Conservation (phyloP, 2,797 vertebrate species). For the Anomalospiza imberbis region DNA sequence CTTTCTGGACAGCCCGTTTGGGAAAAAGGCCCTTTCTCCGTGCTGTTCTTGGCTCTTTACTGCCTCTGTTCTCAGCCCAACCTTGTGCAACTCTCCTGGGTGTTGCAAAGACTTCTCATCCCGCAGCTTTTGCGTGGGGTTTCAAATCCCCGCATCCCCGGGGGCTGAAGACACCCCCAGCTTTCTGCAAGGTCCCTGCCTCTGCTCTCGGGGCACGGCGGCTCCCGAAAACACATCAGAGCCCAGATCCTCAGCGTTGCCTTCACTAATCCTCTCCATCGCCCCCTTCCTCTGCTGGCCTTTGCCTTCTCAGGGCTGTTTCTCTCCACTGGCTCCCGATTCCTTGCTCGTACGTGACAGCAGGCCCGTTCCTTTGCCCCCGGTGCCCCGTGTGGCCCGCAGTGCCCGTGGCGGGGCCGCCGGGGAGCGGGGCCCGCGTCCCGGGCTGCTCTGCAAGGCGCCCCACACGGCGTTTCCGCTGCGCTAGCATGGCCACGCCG, state of each 20-base stretch:
- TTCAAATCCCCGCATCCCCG: not conserved
- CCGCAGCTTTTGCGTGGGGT: not conserved
- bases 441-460: not conserved
- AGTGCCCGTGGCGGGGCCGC: too few relatives aligned
- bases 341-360: rapidly evolving
- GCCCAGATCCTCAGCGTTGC: rapidly evolving
- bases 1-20: rapidly evolving
- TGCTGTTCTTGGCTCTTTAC: not conserved
- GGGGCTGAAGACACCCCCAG: not conserved
- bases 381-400: rapidly evolving
- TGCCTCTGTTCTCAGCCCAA: not conserved
- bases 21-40: not conserved
- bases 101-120: not conserved
- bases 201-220: rapidly evolving
- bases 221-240: not conserved
- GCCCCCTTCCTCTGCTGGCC: not conserved
- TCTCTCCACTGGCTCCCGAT: not conserved
- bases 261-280: not conserved
- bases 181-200: not conserved
- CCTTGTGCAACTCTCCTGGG: rapidly evolving
- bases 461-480: not conserved
- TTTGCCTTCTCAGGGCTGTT: not conserved
- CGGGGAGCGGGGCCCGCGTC: not conserved
- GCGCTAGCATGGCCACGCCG: not conserved
- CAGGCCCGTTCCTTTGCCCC: not conserved